Evolutionary conservation across 2,113 vertebrate genomes (phyloP).

Genomic region (Sinocyclocheilus grahami): DNA sequence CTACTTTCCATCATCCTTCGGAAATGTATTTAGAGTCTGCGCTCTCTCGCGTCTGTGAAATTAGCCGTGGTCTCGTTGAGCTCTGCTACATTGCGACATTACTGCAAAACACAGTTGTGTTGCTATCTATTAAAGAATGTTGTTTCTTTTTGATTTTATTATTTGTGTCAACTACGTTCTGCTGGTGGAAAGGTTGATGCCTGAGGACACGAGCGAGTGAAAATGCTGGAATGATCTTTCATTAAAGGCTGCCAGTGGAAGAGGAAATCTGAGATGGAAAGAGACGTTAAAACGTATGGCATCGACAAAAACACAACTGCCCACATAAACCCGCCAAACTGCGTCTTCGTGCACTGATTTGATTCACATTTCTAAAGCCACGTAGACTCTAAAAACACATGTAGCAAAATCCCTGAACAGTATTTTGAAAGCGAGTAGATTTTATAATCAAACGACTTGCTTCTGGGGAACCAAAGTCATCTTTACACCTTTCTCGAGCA

Average conservation of each 20-base stretch:
- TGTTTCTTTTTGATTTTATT: slow-evolving; percentile 62
- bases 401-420: not conserved
- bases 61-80: slow-evolving; percentile 67
- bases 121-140: slow-evolving; percentile 68
- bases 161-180: slow-evolving; percentile 67
- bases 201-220: slow-evolving; percentile 60
- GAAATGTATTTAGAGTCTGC: not conserved
- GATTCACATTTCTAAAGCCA: slow-evolving; percentile 45
- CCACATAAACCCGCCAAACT: slow-evolving; percentile 65
- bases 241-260: slow-evolving; percentile 64
- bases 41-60: slow-evolving; percentile 58
- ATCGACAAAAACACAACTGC: too few species aligned
- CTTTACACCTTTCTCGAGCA: not conserved
- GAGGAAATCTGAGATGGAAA: slow-evolving; percentile 50
- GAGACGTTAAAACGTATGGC: slow-evolving; percentile 53
- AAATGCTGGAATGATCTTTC: slow-evolving; percentile 68
- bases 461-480: slow-evolving; percentile 8
- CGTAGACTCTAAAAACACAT: not conserved
- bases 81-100: slow-evolving; percentile 57
- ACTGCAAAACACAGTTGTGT: slow-evolving; percentile 59
- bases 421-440: not conserved
- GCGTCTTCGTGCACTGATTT: slow-evolving; percentile 56
- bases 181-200: slow-evolving; percentile 70
- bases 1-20: slow-evolving; percentile 15
- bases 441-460: slow-evolving; percentile 1